phyloP scores from a whole-genome alignment of 2,797 vertebrate species.

The Anguilla marmorata region DNA sequence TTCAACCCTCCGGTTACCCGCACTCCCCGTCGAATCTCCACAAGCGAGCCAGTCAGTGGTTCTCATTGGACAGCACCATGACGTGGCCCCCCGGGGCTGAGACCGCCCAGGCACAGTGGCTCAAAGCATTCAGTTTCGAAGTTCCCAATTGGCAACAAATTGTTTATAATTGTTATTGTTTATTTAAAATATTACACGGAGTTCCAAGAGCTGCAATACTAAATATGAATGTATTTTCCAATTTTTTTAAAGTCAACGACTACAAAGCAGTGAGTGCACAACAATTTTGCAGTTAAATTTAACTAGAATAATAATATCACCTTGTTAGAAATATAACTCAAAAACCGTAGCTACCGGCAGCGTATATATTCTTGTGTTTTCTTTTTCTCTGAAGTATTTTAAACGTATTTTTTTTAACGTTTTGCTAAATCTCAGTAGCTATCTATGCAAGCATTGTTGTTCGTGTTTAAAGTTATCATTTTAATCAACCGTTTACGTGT shows the following conservation, averaged over 20 bases:
- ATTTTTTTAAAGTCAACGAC: neutral
- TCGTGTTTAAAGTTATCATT: neutral
- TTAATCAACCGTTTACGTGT: neutral
- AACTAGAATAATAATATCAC: too few species aligned
- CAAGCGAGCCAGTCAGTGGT: neutral
- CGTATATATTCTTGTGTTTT: neutral
- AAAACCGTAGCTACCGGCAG: neutral
- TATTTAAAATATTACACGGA: neutral
- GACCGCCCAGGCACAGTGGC: neutral
- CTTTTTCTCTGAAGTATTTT: neutral
- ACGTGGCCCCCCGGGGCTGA: neutral
- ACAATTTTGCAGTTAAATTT: too few species aligned
- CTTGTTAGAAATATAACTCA: too few species aligned
- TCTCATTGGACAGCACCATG: neutral
- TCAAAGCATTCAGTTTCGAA: neutral
- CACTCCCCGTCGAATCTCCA: neutral
- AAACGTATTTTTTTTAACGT: neutral
- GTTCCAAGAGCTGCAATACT: neutral
- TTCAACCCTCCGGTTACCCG: neutral
- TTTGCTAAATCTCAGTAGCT: neutral
- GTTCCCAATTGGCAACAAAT: neutral
- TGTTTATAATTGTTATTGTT: neutral
- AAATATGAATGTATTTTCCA: neutral
- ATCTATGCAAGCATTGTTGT: neutral
- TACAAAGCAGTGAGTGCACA: too few species aligned